These are phyloP conservation scores for Pimpla rufipes DNA, from an alignment of 2,888 invertebrate genomes.

Conservation along the genomic window DNA sequence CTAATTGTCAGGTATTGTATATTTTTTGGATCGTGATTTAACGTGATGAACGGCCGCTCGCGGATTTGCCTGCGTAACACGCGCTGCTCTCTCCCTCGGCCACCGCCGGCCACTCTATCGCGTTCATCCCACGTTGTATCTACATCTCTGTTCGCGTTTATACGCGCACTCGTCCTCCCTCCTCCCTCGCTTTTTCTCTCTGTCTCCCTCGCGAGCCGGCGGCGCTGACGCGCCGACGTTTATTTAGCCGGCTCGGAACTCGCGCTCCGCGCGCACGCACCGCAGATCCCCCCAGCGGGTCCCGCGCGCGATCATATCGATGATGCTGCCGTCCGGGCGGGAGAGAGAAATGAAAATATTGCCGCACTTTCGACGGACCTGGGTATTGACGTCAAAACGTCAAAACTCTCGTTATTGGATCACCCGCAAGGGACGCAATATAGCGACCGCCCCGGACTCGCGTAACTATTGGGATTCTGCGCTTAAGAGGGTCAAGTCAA, in stretches of 20 bases:
- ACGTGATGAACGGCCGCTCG: constrained; percentile 81
- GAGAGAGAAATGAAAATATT: constrained; percentile 66
- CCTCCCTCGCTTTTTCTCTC: neutral
- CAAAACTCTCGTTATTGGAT: constrained; percentile 68
- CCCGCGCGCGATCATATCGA: constrained; percentile 61
- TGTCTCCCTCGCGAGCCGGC: constrained; percentile 26
- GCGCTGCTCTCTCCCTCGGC: constrained; percentile 49
- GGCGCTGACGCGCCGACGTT: constrained; percentile 59
- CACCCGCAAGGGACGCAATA: constrained; percentile 42
- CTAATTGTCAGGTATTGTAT: constrained; percentile 82
- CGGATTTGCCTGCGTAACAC: constrained; percentile 64
- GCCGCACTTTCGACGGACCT: constrained; percentile 56
- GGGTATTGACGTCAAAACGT: constrained; percentile 66
- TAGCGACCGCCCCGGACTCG: neutral
- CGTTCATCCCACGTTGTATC: constrained; percentile 39
- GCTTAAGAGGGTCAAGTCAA: constrained; percentile 23
- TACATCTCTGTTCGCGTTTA: constrained; percentile 63
- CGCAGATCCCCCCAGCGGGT: neutral
- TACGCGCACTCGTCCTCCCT: neutral
- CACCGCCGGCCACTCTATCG: constrained; percentile 30
- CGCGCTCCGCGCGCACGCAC: constrained; percentile 22
- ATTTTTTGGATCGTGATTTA: constrained; percentile 85
- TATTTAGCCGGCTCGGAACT: constrained; percentile 63
- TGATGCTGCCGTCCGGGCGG: constrained; percentile 43
- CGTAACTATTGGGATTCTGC: constrained; percentile 12